Evolutionary conservation across 1,140 invertebrate species (phyloP).

Genomic region (Cyphomyrmex costatus): DNA sequence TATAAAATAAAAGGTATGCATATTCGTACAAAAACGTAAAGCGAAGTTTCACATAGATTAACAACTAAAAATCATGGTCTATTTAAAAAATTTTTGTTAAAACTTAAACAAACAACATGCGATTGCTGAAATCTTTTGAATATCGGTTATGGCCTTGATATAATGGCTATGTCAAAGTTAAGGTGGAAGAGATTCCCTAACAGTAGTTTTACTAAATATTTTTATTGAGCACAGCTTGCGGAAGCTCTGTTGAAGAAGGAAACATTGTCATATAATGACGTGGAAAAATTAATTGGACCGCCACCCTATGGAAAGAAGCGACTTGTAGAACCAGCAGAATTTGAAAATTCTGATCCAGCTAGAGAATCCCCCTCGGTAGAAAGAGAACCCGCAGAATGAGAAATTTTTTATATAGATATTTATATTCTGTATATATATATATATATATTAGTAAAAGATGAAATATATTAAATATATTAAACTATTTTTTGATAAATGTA

Average conservation of each 20-base stretch:
- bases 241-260: slow-evolving; percentile 95
- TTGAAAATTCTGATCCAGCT: slow-evolving; percentile 88
- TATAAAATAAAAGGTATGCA: too few species aligned
- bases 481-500: neutral
- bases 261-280: slow-evolving; percentile 96
- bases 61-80: too few species aligned
- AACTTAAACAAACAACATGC: too few species aligned
- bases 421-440: slow-evolving; percentile 35
- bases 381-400: neutral
- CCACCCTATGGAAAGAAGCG: slow-evolving; percentile 94
- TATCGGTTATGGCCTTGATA: too few species aligned
- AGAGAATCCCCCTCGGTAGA: slow-evolving; percentile 44
- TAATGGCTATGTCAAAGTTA: too few species aligned
- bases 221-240: slow-evolving; percentile 90
- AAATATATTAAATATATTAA: slow-evolving; percentile 1
- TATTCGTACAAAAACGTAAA: too few species aligned
- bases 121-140: too few species aligned
- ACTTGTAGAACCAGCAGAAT: slow-evolving; percentile 92
- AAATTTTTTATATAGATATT: slow-evolving; percentile 45
- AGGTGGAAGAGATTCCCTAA: too few species aligned
- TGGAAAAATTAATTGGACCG: slow-evolving; percentile 95
- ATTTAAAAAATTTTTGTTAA: too few species aligned
- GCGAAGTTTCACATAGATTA: too few species aligned
- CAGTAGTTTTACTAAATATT: slow-evolving; percentile 13
- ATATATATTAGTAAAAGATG: slow-evolving; percentile 15